Evolutionary conservation across 2,113 vertebrate species (phyloP), one percentile per base, ranked within the genome.

Genomic region (Salvelinus alpinus): DNA sequence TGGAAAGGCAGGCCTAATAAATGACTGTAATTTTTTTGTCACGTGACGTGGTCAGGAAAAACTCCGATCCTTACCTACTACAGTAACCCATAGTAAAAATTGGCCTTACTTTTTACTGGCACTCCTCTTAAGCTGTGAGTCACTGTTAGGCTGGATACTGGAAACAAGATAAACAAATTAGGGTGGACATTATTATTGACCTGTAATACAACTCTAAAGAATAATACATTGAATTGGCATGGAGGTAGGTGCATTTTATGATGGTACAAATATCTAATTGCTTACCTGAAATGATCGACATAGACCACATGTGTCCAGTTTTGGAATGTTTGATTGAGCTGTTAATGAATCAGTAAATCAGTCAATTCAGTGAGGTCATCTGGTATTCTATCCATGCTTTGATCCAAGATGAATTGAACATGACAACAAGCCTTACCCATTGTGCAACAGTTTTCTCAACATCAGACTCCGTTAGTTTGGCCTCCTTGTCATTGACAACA

Each of bases 311-410:
- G 94, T 82, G 90, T 96, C 97, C 96, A 96, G 89, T 95, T 93
- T 75, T 94, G 89, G 78, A 98, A 96, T 5, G 95, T 96, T 62
- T 93, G 88, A 80, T 96, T 97, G 48, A 99, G 92, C 97, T 99
- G 92, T 47, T 93, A 18, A 54, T 18, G 4, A 54, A 54, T 54
- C 3, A 54, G 51, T 54, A 54, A 67, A 16, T 14, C 18, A 16
- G 27, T 27, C 16, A 67, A 34, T 38, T 34, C 20, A 34, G 18
- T 34, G 18, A 34, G 66, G 11, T 62, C n/a, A 11, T 62, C 51
- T 4, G 16, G 51, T 54, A 54, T 54, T 44, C 44, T 20, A 71
- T 12, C 47, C n/a, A 29, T 60, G 47, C 18, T 59, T 18, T 5
- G 16, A 38, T 5, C 38, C 12, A 11, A 11, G 38, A 44, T 11